phyloP scores from a whole-genome alignment of 2,888 invertebrate genomes.

The Adelphocoris suturalis region DNA sequence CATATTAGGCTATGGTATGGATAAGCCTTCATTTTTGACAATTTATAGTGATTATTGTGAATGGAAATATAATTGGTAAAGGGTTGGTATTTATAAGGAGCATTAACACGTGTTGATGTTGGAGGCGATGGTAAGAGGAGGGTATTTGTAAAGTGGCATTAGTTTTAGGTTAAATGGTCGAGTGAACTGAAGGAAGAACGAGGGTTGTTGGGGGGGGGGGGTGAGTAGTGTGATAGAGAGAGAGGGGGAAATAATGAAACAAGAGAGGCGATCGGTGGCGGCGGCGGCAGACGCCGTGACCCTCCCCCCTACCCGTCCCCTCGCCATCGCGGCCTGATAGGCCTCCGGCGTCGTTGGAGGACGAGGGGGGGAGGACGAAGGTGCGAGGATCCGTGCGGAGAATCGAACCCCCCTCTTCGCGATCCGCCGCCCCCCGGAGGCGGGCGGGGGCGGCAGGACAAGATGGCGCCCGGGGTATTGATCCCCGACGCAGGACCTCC shows the following conservation, averaged over 20 bases:
- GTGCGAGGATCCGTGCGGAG: constrained; percentile 17
- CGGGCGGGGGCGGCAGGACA: constrained; percentile 44
- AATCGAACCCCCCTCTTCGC: constrained; percentile 21
- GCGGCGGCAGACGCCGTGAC: constrained; percentile 54
- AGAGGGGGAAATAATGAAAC: not conserved
- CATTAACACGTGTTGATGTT: no score
- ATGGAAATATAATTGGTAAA: no score
- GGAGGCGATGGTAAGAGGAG: no score
- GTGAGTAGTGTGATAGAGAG: constrained; percentile 1
- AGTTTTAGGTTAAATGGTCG: not conserved
- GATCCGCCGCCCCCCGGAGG: not conserved
- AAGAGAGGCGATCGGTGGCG: no score
- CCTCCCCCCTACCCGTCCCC: constrained; percentile 13
- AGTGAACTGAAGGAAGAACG: not conserved
- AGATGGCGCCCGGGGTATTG: constrained; percentile 72
- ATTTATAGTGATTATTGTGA: no score
- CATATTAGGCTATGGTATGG: no score
- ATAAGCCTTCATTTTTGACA: no score
- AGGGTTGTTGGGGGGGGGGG: no score
- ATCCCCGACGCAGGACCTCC: constrained; percentile 77
- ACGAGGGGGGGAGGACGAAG: not conserved
- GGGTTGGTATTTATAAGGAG: no score
- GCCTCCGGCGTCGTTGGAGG: not conserved
- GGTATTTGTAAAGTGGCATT: no score
- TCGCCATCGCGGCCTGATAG: not conserved